These are phyloP conservation scores for Dissostichus mawsoni DNA, from an alignment of 2,113 vertebrate species.

Conservation along the genomic window DNA sequence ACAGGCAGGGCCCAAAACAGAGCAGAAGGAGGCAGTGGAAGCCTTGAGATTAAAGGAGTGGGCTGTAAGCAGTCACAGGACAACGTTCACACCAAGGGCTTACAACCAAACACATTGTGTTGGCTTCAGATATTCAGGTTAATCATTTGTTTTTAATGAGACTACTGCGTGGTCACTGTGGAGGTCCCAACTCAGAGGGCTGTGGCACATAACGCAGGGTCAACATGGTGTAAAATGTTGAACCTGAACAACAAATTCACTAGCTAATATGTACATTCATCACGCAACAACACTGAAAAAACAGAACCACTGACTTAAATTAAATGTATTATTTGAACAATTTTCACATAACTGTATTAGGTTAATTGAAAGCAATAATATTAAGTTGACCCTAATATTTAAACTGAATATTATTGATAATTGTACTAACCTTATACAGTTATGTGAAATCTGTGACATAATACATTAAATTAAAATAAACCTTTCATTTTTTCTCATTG, in stretches of 20 bases:
- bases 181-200: background rate
- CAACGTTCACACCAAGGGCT: background rate
- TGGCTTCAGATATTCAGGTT: background rate
- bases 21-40: background rate
- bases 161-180: background rate
- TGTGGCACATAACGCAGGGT: background rate
- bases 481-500: too few species aligned
- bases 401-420: too few species aligned
- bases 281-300: too few species aligned
- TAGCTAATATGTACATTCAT: too few species aligned
- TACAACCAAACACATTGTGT: background rate
- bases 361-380: too few species aligned
- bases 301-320: too few species aligned
- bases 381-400: too few species aligned
- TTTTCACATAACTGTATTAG: too few species aligned
- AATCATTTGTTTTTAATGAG: conserved; percentile 12
- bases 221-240: background rate
- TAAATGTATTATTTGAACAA: too few species aligned
- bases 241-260: background rate
- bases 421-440: too few species aligned
- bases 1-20: background rate
- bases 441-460: too few species aligned
- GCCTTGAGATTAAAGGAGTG: conserved; percentile 17
- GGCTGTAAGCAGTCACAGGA: background rate
- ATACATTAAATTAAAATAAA: too few species aligned